Conservation (phyloP, 2,113 vertebrate genomes). For the Gadus macrocephalus region DNA sequence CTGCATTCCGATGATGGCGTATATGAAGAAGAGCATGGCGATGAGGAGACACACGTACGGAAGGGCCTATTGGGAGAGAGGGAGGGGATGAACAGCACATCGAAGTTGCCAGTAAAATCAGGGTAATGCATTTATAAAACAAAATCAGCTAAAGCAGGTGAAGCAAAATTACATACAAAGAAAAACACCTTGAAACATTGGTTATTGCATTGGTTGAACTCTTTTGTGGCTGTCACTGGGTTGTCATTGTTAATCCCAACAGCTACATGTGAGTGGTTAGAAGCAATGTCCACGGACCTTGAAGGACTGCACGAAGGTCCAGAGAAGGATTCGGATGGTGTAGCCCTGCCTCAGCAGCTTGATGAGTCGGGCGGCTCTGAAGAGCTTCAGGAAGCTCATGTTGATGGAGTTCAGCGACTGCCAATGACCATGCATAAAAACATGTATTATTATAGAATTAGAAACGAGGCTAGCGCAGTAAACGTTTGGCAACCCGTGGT, state of each 20-base stretch:
- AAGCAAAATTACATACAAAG: background rate
- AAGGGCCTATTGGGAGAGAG: slow-evolving; percentile 78
- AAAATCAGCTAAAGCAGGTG: background rate
- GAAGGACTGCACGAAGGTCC: slow-evolving; percentile 98
- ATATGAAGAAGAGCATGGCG: slow-evolving; percentile 99
- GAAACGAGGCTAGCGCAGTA: background rate
- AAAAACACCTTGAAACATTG: background rate
- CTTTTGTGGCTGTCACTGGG: too few relatives aligned
- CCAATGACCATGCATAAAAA: slow-evolving; percentile 32
- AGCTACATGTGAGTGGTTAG: background rate
- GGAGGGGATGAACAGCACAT: background rate
- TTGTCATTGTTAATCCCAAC: background rate
- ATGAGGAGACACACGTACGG: slow-evolving; percentile 98
- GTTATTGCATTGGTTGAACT: too few relatives aligned
- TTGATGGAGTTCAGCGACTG: slow-evolving; percentile 90
- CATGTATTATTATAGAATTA: slow-evolving; percentile 15
- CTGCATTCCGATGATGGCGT: slow-evolving; percentile 99
- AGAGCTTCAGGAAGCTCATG: slow-evolving; percentile 98
- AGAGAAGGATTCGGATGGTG: slow-evolving; percentile 95
- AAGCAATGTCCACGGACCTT: slow-evolving; percentile 75
- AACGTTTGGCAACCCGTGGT: slow-evolving; percentile 16
- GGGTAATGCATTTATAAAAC: background rate
- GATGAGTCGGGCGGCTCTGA: slow-evolving; percentile 92
- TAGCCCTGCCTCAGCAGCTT: slow-evolving; percentile 96
- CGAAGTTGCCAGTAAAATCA: background rate